Conservation (phyloP, 2,797 vertebrate species). For the Bradypodion pumilum region DNA sequence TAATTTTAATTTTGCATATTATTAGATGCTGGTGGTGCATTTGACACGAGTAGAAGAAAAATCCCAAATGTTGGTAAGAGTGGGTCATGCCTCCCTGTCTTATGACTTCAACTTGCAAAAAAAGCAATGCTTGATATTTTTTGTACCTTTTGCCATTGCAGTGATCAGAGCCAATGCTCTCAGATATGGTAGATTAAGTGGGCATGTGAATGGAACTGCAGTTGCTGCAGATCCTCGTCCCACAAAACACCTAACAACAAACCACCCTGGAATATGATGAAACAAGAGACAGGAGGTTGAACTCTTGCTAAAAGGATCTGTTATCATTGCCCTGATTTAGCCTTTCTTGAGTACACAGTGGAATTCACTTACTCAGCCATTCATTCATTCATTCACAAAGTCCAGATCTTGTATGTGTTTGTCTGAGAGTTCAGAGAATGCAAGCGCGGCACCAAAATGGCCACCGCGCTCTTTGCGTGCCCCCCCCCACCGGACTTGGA, state of each 20-base stretch:
- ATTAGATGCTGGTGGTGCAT: too few species aligned
- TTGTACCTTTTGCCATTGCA: not conserved
- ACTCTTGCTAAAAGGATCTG: not conserved
- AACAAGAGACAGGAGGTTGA: not conserved
- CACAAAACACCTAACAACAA: not conserved
- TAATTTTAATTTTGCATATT: too few species aligned
- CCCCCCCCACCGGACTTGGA: too few species aligned
- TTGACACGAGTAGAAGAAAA: too few species aligned
- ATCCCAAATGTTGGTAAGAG: too few species aligned
- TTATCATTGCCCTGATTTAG: not conserved
- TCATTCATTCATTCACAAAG: not conserved
- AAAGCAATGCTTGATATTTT: not conserved
- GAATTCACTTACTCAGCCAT: not conserved
- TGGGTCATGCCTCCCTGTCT: not conserved
- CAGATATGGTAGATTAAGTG: not conserved
- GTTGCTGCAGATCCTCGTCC: not conserved
- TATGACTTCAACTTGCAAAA: not conserved
- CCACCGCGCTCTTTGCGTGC: too few species aligned
- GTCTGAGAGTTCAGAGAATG: not conserved
- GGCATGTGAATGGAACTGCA: not conserved
- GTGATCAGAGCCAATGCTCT: not conserved
- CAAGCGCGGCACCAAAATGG: too few species aligned
- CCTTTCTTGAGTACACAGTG: not conserved
- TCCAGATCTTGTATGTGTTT: not conserved
- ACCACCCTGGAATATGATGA: not conserved